Conservation (phyloP, 2,797 vertebrate species). For the Dicrostonyx torquatus region DNA sequence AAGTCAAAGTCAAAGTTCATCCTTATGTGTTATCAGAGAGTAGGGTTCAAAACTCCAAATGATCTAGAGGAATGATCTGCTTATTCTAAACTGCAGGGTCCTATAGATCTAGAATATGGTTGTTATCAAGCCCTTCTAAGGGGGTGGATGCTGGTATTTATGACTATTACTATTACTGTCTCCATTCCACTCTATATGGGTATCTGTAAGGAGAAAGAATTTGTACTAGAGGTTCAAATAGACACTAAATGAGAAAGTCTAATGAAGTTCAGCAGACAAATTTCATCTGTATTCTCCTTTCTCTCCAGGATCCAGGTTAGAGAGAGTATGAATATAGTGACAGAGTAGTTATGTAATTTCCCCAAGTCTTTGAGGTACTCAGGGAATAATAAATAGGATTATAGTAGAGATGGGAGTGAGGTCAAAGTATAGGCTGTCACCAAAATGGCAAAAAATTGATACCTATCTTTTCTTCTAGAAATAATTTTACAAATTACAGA, state of each 20-base stretch:
- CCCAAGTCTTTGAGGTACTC: not conserved
- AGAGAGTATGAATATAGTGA: not conserved
- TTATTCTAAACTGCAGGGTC: not conserved
- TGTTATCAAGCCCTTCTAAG: not conserved
- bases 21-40: not conserved
- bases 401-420: not conserved
- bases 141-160: not conserved
- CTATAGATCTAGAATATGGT: not conserved
- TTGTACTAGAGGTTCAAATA: slow-evolving; percentile 9
- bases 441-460: slow-evolving; percentile 25
- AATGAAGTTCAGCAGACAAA: slow-evolving; percentile 17
- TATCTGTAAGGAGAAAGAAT: slow-evolving; percentile 39
- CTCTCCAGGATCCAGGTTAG: not conserved
- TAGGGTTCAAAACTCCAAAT: slow-evolving; percentile 20
- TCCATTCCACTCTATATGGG: not conserved
- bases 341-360: not conserved
- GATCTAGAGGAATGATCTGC: not conserved
- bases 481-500: slow-evolving; percentile 12
- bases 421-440: not conserved
- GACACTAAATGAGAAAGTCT: slow-evolving; percentile 16
- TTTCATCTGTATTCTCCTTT: not conserved
- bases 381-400: not conserved
- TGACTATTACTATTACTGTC: not conserved
- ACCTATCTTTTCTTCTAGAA: slow-evolving; percentile 30
- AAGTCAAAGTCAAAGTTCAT: slow-evolving; percentile 41